These are phyloP conservation scores for Trypoxylon attenuatum DNA, from an alignment of 2,888 invertebrate species.

Conservation along the genomic window DNA sequence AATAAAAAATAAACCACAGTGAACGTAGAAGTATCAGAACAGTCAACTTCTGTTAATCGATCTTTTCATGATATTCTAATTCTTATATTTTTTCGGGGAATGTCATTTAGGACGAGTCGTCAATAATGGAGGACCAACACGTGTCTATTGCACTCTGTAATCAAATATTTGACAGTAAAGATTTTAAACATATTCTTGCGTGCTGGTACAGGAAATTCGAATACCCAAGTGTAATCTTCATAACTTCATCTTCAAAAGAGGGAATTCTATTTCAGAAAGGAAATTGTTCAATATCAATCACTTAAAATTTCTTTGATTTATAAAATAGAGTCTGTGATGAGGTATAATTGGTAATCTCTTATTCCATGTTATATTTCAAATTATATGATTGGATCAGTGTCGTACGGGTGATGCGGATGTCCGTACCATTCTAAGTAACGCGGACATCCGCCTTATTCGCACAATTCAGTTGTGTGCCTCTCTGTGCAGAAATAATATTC, in stretches of 20 bases:
- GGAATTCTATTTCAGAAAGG: too few species aligned
- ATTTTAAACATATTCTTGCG: background rate
- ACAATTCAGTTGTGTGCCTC: background rate
- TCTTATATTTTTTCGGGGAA: background rate
- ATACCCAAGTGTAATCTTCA: too few species aligned
- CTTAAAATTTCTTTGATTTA: too few species aligned
- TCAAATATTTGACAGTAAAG: constrained; percentile 17
- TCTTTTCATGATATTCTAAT: background rate
- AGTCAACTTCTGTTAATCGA: too few species aligned
- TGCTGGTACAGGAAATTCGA: constrained; percentile 5
- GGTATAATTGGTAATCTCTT: too few species aligned
- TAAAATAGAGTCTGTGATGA: too few species aligned
- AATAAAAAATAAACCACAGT: too few species aligned
- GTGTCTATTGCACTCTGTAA: constrained; percentile 30
- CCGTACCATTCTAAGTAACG: constrained; percentile 40
- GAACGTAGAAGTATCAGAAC: too few species aligned
- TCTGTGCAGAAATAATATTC: background rate
- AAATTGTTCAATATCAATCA: too few species aligned
- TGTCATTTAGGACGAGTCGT: background rate
- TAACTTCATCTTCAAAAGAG: too few species aligned
- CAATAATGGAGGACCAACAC: constrained; percentile 37
- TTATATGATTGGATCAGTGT: constrained; percentile 41
- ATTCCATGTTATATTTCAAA: constrained; percentile 34
- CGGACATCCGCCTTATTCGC: constrained; percentile 31
- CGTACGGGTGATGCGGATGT: constrained; percentile 41